Base-by-base conservation (phyloP, 23 tunicate genomes). In the Trididemnum nubilum region DNA sequence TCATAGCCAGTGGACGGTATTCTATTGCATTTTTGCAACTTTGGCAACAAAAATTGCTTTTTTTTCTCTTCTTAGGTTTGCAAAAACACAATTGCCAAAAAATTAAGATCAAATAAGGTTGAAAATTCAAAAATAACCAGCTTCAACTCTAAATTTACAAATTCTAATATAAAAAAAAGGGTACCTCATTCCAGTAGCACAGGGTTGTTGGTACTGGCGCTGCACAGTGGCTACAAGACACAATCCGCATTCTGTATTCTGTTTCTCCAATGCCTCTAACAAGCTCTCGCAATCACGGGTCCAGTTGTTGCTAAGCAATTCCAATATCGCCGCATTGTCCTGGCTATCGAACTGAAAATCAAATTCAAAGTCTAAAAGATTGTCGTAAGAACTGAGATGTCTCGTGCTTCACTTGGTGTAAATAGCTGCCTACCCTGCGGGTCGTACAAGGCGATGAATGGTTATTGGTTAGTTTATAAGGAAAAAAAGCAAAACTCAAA, bases 161-260 rank as follows among this genome's bases (percentile, higher is more conserved):
- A 44, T 7, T 44, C 15, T 44, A 7, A 44, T 44, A 44, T 7
- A 9, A 44, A 15, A 7, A 44, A 44, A 7, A 7, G 54, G 15
- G 54, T 44, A 67, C 74, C 74, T 67, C 2, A 67, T 31, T 5
- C 38, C 38, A 3, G 26, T 38, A 9, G 37, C 7, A 37, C 58
- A 2, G 12, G 24, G 25, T 9, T 26, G 36, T 28, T 69, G 78
- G 77, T 82, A 88, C 23, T 76, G 78, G 39, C 93, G 51, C 50
- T 88, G 93, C 29, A 88, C 71, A 0, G 93, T 88, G 19, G 93
- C 93, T 9, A 81, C 93, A 4, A 88, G 51, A n/a, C 70, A 76
- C 23, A 88, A 25, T 2, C 73, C 65, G 0, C 33, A 28, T 2
- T 37, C 35, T 0, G 32, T 39, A 33, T 64, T 21, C 35, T 65